Conservation (phyloP, 2,888 invertebrate genomes). For the Phortica magna region DNA sequence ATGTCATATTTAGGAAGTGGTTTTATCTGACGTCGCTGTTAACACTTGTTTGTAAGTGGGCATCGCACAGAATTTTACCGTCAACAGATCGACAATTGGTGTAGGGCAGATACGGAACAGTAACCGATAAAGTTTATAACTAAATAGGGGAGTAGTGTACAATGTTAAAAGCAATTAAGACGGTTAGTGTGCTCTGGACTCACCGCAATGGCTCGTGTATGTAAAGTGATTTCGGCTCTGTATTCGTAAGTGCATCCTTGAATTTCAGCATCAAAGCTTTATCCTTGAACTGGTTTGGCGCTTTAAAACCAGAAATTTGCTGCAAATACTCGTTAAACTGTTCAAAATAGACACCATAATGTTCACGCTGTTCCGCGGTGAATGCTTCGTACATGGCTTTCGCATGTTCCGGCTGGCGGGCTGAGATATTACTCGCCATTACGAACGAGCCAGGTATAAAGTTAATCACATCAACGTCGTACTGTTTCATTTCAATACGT, state of each 20-base stretch:
- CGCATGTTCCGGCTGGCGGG: conserved; percentile 82
- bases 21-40: conserved; percentile 56
- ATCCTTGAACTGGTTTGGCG: conserved; percentile 80
- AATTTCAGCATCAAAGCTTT: conserved; percentile 81
- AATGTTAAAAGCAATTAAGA: neutral
- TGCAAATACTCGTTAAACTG: conserved; percentile 82
- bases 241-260: conserved; percentile 82
- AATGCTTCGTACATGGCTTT: conserved; percentile 83
- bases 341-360: conserved; percentile 84
- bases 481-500: conserved; percentile 85
- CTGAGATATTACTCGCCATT: conserved; percentile 83
- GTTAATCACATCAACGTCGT: conserved; percentile 85
- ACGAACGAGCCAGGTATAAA: conserved; percentile 90
- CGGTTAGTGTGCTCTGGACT: conserved; percentile 43
- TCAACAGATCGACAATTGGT: conserved; percentile 81
- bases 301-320: conserved; percentile 77
- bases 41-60: conserved; percentile 77
- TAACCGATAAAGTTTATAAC: conserved; percentile 82
- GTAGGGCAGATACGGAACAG: conserved; percentile 83
- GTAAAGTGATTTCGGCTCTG: conserved; percentile 82
- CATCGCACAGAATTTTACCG: conserved; percentile 83
- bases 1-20: neutral
- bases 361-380: conserved; percentile 81
- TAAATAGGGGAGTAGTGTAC: conserved; percentile 30
- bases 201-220: conserved; percentile 85